Base-by-base conservation (phyloP, 1,140 invertebrate species). In the Chrysomallon squamiferum region DNA sequence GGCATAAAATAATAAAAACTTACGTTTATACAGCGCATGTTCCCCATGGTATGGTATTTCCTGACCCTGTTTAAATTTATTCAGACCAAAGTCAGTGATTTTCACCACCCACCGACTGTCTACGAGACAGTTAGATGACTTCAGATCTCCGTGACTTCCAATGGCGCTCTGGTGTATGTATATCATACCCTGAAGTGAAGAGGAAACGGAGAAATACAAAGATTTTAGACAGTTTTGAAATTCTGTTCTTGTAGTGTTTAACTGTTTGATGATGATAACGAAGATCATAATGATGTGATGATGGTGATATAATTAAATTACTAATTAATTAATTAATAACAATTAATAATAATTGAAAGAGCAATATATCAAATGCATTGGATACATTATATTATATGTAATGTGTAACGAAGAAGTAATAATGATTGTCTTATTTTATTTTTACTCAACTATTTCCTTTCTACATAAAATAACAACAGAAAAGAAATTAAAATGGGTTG, bases 81-180 rank as follows among this genome's bases (percentile, higher is more conserved):
- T 59, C 0, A 75, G 61, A 15, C 97, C 97, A 81, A 97, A 99
- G 83, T 98, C 95, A 0, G 95, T 92, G 49, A 99, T 93, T 89
- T 98, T 99, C 1, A 99, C 87, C 0, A 97, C 94, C 82, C 98
- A 99, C 27, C 96, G 89, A 18, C 93, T 95, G 80, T 99, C 96
- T 0, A 99, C 95, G 0, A 99, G 91, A 83, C 96, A 99, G 83
- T 99, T 99, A 29, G 94, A 93, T 0, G 96, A 98, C 80, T 96
- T 98, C 25, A 99, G 86, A 76, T 92, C 92, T 0, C 97, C 97
- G 80, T 99, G 97, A 15, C 91, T 94, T 72, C 91, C 91, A 6
- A 99, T 90, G 73, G 93, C 91, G 38, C 92, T 93, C 32, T 89
- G 89, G 80, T 99, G 97, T 2, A 99, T 87, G 82, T 95, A 98